phyloP scores from a whole-genome alignment of 2,797 vertebrate species.

The Coranthus polyacanthus region DNA sequence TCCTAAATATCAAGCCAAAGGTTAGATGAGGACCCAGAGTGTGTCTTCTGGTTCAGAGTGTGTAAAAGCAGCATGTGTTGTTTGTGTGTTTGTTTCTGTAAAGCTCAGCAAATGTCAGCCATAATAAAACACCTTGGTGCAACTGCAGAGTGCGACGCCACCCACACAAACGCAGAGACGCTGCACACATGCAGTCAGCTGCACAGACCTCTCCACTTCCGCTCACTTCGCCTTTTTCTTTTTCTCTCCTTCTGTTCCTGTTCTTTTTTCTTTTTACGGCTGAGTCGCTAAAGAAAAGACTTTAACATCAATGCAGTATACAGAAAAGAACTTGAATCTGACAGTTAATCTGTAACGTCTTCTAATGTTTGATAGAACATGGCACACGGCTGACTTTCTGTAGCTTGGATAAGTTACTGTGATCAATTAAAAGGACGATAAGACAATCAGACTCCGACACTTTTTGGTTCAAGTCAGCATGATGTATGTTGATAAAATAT shows the following conservation, averaged over 20 bases:
- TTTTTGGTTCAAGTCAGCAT: neutral
- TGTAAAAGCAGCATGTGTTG: slow-evolving; percentile 22
- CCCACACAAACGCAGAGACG: slow-evolving; percentile 40
- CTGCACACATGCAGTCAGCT: slow-evolving; percentile 32
- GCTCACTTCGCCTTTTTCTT: neutral
- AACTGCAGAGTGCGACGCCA: slow-evolving; percentile 38
- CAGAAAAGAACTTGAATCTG: too few relatives aligned
- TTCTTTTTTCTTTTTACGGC: neutral
- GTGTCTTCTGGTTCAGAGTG: slow-evolving; percentile 15
- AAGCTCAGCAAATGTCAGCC: slow-evolving; percentile 71
- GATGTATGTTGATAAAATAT: neutral
- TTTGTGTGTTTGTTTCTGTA: slow-evolving; percentile 64
- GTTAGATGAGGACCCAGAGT: neutral
- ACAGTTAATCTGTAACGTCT: neutral
- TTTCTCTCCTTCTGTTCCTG: too few relatives aligned
- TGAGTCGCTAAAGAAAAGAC: too few relatives aligned
- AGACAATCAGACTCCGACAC: too few relatives aligned
- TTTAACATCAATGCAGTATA: too few relatives aligned
- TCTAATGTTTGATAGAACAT: too few relatives aligned
- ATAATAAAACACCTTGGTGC: slow-evolving; percentile 71
- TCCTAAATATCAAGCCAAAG: slow-evolving; percentile 6
- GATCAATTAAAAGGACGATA: too few relatives aligned
- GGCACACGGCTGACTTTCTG: too few relatives aligned
- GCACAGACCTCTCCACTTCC: neutral
- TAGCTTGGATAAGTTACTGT: too few relatives aligned